Evolutionary conservation across 1,140 invertebrate genomes (phyloP), one percentile per base, ranked within the genome.

Genomic region (Drosophila parabipectinata): DNA sequence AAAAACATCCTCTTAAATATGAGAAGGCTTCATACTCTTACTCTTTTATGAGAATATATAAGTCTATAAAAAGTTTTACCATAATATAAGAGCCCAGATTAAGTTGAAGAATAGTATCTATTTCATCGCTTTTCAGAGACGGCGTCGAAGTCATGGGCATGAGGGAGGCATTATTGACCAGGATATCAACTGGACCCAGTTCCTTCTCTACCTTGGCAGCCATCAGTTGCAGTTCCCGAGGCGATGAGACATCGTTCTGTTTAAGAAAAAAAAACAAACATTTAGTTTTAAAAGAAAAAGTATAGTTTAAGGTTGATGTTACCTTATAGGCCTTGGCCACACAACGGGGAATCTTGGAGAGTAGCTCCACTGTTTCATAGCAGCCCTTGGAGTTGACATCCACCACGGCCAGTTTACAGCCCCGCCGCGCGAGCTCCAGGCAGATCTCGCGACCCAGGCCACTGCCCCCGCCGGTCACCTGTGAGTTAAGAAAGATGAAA

Each of bases 331-430:
- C 80, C 72, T 92, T 92, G 14, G 91, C 84, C 14, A 77, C 68
- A 39, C 73, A 73, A 5, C 80, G 50, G 1, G 83, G 85, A 18
- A 85, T 81, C 62, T 83, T 91, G 8, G 74, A 56, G 26, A 85
- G 72, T 47, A 90, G 41, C 37, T 90, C 82, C 26, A 83, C 89
- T 2, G 91, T 91, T 67, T 91, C 79, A 39, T 91, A 82, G 54
- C 91, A 92, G 12, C 85, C 90, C 55, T 91, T 83, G 2, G 85
- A 91, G 61, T 92, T 87, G 24, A 91, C 83, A 80, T 92, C 91
- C 2, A 91, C 88, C 1, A 92, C 78, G 1, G 91, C 91, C 47
- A 92, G 41, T 53, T 92, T 92, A 58, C 91, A 92, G 26, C 91
- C 91, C 6, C 80, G 63, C 10, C 72, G 62, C 0, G 91, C 91